Base-by-base conservation (phyloP, 2,797 vertebrate genomes). In the Macropus fuliginosus region DNA sequence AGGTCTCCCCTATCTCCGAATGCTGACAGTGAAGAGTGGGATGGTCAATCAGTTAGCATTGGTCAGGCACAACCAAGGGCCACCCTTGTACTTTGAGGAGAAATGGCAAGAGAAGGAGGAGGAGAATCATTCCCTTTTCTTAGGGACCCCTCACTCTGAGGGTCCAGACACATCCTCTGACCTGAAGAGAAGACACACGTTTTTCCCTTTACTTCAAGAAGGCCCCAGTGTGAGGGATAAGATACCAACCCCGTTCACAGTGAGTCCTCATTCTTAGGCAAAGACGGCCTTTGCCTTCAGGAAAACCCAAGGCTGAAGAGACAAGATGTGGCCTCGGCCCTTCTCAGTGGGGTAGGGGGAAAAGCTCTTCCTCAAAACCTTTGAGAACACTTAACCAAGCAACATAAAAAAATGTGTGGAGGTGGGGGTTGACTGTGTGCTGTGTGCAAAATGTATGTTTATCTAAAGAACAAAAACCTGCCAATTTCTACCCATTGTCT, bases 1-100 rank as follows among this genome's bases (percentile, higher is more conserved):
- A 24, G 27, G 40, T 54, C 62, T 93, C 59, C 56, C 93, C 50
- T 74, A 21, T 29, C 91, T 56, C 52, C 0, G 40, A 3, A 18
- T n/a, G 28, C n/a, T 1, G n/a, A 24, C 21, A 8, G 34, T 91
- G 28, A 87, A 92, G 21, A 29, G 13, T 13, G 54, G 34, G 21
- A 13, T 29, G 0, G 31, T 91, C 62, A 21, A 27, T 91, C 54
- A 74, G 97, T 97, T 81, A 46, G 87, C 96, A 92, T 95, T 95
- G 87, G 31, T 96, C 96, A 97, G 95, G 97, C 55, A 95, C 97
- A 97, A 95, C 96, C 96, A 97, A 62, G 97, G 97, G 96, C 95
- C 93, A 74, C 12, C 18, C 0, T 59, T 95, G 92, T 91, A 54
- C 16, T 92, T 50, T 8, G 18, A 89, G 87, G 12, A 46, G 54